These are phyloP conservation scores for Gyrodactylus salaris DNA, from an alignment of 1,140 invertebrate species.

Conservation along the genomic window DNA sequence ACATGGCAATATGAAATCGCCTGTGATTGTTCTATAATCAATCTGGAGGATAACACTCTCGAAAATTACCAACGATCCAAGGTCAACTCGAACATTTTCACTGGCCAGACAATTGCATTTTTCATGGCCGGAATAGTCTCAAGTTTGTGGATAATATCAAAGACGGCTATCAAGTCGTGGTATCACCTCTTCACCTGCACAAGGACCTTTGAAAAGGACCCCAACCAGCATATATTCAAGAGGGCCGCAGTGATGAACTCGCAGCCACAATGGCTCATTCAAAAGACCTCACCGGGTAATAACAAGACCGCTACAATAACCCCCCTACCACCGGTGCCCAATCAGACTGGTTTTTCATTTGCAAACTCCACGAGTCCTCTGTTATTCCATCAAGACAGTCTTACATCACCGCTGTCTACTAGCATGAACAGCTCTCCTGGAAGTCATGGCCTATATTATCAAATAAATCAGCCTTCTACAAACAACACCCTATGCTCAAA, in stretches of 20 bases:
- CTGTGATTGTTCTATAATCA: background rate
- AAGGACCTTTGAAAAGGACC: too few relatives aligned
- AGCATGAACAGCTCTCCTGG: background rate
- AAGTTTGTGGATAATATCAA: background rate
- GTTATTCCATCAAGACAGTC: background rate
- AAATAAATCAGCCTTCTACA: background rate
- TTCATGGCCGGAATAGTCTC: background rate
- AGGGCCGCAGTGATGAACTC: too few relatives aligned
- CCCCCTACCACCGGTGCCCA: background rate
- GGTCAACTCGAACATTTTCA: background rate
- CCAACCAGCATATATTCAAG: too few relatives aligned
- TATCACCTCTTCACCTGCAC: background rate
- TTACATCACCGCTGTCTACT: background rate
- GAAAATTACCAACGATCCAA: background rate
- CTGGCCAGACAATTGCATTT: background rate
- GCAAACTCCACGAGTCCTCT: background rate
- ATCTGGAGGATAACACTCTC: background rate
- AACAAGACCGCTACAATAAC: background rate
- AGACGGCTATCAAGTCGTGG: background rate
- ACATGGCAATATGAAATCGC: background rate
- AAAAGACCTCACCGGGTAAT: background rate
- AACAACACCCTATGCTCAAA: background rate
- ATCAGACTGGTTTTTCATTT: background rate
- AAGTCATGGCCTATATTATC: background rate
- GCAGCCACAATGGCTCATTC: too few relatives aligned